These are phyloP conservation scores for Platerodrilus igneus DNA, from an alignment of 2,888 invertebrate species.

Conservation along the genomic window DNA sequence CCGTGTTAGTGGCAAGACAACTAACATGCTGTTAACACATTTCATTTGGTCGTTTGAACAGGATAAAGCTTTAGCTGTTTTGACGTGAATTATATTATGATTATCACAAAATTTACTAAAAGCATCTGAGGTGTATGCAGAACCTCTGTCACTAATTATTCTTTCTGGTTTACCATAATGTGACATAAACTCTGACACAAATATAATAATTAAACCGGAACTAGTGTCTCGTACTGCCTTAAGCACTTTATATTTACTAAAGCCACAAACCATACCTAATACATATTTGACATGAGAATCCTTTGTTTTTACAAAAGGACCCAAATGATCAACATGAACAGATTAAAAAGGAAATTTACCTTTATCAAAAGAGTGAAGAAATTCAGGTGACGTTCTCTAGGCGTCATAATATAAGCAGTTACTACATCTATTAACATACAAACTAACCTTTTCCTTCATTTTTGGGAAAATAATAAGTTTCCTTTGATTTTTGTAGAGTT, in stretches of 20 bases:
- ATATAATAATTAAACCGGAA: conserved; percentile 1
- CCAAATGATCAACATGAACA: conserved; percentile 43
- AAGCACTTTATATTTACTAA: conserved; percentile 22
- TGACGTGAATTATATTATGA: conserved; percentile 17
- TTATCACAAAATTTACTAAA: conserved; percentile 13
- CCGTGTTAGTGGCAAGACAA: conserved; percentile 2
- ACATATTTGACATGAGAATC: conserved; percentile 34
- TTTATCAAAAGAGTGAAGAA: conserved; percentile 39
- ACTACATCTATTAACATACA: conserved; percentile 33
- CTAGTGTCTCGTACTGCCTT: conserved; percentile 11
- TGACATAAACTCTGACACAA: conserved; percentile 13
- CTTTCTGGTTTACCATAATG: conserved; percentile 15
- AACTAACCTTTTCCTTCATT: conserved; percentile 30
- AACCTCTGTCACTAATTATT: conserved; percentile 18
- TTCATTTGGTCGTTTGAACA: conserved; percentile 21
- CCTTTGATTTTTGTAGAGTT: conserved; percentile 27
- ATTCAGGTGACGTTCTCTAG: conserved; percentile 26
- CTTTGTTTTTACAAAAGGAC: conserved; percentile 40
- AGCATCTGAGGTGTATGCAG: conserved; percentile 11
- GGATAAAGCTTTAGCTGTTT: conserved; percentile 17
- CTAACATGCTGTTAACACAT: conserved; percentile 10
- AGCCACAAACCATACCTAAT: conserved; percentile 38
- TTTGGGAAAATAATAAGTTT: conserved; percentile 34
- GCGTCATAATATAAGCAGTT: conserved; percentile 30
- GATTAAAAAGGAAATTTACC: conserved; percentile 40